A percentile compares a stretch with the other conserved stretches of the same genome.
These are phyloP conservation scores for Dicaeum eximium DNA, from an alignment of 2,113 vertebrate genomes.

Conservation along the genomic window DNA sequence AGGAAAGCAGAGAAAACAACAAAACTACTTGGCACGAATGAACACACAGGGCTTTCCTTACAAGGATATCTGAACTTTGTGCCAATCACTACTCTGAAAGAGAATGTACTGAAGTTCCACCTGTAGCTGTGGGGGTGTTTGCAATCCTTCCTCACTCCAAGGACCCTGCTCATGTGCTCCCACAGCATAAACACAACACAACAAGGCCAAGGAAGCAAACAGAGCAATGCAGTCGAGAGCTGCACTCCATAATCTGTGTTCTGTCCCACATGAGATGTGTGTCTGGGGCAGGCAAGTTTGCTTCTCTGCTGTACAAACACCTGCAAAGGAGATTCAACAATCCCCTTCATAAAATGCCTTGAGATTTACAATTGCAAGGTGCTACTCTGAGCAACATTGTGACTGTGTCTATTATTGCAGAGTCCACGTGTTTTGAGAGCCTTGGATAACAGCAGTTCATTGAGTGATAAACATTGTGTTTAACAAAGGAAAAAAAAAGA, in stretches of 20 bases:
- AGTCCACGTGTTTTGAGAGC: accelerated
- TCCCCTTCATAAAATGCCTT: background rate
- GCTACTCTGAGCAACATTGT: background rate
- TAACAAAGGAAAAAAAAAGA: background rate
- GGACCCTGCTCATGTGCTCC: background rate
- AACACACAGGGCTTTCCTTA: background rate
- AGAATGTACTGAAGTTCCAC: background rate
- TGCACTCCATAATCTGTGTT: accelerated
- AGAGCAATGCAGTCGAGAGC: background rate
- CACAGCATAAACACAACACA: accelerated
- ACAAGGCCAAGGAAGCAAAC: background rate
- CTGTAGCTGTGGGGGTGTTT: background rate
- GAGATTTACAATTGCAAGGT: background rate
- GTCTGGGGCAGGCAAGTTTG: background rate
- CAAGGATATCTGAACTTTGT: background rate
- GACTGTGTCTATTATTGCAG: background rate
- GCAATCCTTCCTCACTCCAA: background rate
- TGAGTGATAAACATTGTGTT: background rate
- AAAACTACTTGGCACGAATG: background rate
- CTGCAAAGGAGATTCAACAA: background rate
- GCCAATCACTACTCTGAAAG: background rate
- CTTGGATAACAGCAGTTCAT: background rate
- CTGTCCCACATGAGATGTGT: background rate
- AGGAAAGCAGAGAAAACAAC: background rate
- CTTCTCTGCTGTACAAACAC: background rate